Conservation (phyloP, 2,113 vertebrate genomes). For the Caranx ignobilis region DNA sequence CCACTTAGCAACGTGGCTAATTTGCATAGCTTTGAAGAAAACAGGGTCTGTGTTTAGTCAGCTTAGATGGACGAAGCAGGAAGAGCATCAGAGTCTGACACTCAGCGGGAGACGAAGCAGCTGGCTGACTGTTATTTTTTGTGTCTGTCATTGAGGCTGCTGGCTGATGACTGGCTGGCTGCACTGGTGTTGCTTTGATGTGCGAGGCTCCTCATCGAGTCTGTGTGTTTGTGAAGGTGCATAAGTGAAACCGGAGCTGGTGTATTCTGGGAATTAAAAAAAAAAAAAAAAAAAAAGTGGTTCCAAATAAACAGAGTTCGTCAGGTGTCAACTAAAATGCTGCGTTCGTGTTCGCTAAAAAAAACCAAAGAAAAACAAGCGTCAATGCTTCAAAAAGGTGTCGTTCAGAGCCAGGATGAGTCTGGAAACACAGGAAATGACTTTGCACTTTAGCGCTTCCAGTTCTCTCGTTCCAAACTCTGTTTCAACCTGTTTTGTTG, state of each 20-base stretch:
- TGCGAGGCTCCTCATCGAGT: constrained; percentile 45
- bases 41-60: constrained; percentile 63
- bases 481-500: no score
- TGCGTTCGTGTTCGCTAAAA: no score
- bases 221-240: constrained; percentile 36
- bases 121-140: constrained; percentile 51
- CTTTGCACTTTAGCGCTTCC: no score
- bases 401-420: neutral
- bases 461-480: no score
- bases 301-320: no score
- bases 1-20: constrained; percentile 76
- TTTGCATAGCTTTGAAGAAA: constrained; percentile 78
- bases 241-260: constrained; percentile 18
- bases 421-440: no score
- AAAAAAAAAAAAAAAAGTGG: neutral
- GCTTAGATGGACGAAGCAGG: constrained; percentile 63
- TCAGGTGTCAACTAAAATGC: neutral
- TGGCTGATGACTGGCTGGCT: constrained; percentile 49
- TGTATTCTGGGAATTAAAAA: constrained; percentile 24
- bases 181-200: constrained; percentile 56
- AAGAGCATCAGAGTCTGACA: constrained; percentile 65
- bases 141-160: constrained; percentile 45
- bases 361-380: neutral
- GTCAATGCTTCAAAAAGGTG: no score
- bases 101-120: constrained; percentile 55